Conservation (phyloP, 1,140 invertebrate species). For the Brachionus asplanchnoidis region DNA sequence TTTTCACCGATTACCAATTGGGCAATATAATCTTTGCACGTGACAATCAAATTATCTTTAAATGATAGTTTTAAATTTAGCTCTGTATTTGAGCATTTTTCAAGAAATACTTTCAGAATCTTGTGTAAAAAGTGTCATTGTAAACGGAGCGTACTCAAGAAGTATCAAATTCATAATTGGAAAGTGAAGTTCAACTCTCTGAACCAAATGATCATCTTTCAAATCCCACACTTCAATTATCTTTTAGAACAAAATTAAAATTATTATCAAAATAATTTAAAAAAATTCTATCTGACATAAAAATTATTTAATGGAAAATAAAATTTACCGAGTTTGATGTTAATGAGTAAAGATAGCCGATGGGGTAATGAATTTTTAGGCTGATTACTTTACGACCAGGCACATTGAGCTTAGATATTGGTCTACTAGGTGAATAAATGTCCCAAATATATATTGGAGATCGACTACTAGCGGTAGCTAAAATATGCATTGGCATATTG, state of each 20-base stretch:
- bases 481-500: conserved; percentile 51
- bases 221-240: conserved; percentile 57
- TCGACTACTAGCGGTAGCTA: conserved; percentile 66
- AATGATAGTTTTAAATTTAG: neutral
- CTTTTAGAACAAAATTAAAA: conserved; percentile 43
- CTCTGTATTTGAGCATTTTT: neutral
- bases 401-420: neutral
- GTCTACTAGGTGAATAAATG: conserved; percentile 58
- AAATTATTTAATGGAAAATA: neutral
- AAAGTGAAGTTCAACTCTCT: conserved; percentile 54
- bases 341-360: neutral
- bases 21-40: conserved; percentile 56
- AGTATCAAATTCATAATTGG: conserved; percentile 52
- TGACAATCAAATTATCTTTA: conserved; percentile 47
- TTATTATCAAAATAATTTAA: neutral
- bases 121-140: conserved; percentile 49
- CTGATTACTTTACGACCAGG: neutral
- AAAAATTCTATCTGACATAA: too few species aligned
- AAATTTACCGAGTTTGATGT: neutral
- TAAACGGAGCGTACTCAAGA: conserved; percentile 56
- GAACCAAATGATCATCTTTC: conserved; percentile 53
- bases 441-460: conserved; percentile 70
- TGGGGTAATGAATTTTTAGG: neutral
- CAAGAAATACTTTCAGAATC: conserved; percentile 45
- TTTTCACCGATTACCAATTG: conserved; percentile 50